A percentile compares a stretch with the other conserved stretches of the same genome.
Conservation (phyloP, 1,140 invertebrate genomes). For the Brachionus plicatilis region DNA sequence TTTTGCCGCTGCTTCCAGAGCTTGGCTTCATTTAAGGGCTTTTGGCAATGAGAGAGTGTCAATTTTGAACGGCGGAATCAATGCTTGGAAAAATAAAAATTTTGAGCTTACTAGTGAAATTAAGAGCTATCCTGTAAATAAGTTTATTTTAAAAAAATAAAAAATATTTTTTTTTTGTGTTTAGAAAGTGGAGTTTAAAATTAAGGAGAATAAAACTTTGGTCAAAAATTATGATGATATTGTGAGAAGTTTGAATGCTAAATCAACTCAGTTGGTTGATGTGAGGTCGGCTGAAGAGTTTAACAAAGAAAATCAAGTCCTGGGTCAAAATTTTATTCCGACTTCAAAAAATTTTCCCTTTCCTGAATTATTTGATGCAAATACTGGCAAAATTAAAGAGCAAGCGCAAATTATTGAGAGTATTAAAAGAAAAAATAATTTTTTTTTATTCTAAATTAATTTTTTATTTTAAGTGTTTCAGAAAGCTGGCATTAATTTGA, state of each 20-base stretch:
- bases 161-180: not conserved
- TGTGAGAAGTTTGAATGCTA: not conserved
- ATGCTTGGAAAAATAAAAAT: slow-evolving; percentile 42
- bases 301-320: not conserved
- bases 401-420: not conserved
- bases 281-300: not conserved
- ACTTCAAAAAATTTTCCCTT: slow-evolving; percentile 35
- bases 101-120: not conserved
- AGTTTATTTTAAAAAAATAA: not conserved
- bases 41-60: slow-evolving; percentile 43
- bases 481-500: slow-evolving; percentile 11
- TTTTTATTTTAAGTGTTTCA: not conserved
- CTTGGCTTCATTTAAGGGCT: slow-evolving; percentile 45
- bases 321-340: not conserved
- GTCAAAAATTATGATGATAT: slow-evolving; percentile 16
- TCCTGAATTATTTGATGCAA: slow-evolving; percentile 5
- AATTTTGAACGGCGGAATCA: slow-evolving; percentile 44
- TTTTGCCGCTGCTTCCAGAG: slow-evolving; percentile 43
- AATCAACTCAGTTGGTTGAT: slow-evolving; percentile 7
- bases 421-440: not conserved
- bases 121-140: not conserved
- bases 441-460: not conserved
- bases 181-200: not conserved
- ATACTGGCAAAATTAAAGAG: not conserved
- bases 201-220: not conserved